phyloP scores from a whole-genome alignment of 35 echinoderm and acorn worm genomes.

The Nesometra sesokonis region DNA sequence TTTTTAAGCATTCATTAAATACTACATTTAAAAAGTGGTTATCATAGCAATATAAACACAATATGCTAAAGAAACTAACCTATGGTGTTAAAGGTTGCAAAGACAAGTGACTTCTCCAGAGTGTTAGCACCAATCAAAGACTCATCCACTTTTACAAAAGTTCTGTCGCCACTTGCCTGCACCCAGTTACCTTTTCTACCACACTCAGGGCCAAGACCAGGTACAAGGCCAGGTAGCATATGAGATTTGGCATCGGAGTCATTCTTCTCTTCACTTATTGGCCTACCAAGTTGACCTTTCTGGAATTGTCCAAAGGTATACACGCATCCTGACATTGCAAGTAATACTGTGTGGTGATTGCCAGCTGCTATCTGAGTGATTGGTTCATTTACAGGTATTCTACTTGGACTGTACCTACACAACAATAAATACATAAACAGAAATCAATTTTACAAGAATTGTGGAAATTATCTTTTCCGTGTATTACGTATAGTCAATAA shows the following conservation, averaged over 20 bases:
- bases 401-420: neutral
- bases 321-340: conserved; percentile 48
- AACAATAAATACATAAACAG: neutral
- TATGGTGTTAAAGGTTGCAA: conserved; percentile 65
- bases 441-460: no score
- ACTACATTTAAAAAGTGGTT: no score
- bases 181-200: conserved; percentile 82
- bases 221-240: conserved; percentile 45
- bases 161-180: conserved; percentile 60
- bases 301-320: conserved; percentile 75
- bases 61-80: conserved; percentile 46
- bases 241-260: conserved; percentile 51
- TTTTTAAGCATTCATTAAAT: no score
- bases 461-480: no score
- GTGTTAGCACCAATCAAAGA: conserved; percentile 80
- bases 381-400: conserved; percentile 35
- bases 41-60: no score
- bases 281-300: conserved; percentile 88
- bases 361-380: conserved; percentile 76
- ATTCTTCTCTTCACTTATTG: conserved; percentile 64
- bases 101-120: conserved; percentile 70
- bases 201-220: conserved; percentile 47
- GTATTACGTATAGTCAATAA: no score
- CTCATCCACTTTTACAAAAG: conserved; percentile 94
- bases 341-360: conserved; percentile 76